A percentile compares a stretch with the other conserved stretches of the same genome.
phyloP scores from a whole-genome alignment of 2,888 invertebrate species.

The Trimorus sp. region DNA sequence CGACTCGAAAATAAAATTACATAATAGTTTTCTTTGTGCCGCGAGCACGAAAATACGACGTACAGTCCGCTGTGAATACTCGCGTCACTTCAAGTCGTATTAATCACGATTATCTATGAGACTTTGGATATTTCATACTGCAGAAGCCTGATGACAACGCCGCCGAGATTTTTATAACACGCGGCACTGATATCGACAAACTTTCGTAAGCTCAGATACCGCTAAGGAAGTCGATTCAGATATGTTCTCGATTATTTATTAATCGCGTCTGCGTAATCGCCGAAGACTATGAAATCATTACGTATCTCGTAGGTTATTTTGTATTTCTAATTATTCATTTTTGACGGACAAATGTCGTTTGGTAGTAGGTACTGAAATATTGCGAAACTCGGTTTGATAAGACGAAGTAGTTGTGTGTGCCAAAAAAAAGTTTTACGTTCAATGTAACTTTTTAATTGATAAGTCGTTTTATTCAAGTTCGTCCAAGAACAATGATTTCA shows the following conservation, averaged over 20 bases:
- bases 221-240: slow-evolving; percentile 37
- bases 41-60: slow-evolving; percentile 47
- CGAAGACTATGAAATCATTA: slow-evolving; percentile 9
- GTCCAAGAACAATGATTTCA: no score
- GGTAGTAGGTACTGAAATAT: neutral
- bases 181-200: slow-evolving; percentile 29
- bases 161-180: slow-evolving; percentile 41
- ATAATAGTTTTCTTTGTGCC: slow-evolving; percentile 25
- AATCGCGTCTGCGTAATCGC: slow-evolving; percentile 15
- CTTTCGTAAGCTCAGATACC: slow-evolving; percentile 52
- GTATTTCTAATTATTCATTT: neutral
- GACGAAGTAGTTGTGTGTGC: no score
- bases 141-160: slow-evolving; percentile 53
- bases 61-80: slow-evolving; percentile 37
- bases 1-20: slow-evolving; percentile 7
- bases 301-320: neutral
- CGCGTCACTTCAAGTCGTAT: slow-evolving; percentile 43
- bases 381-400: no score
- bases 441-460: no score
- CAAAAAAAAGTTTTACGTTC: neutral
- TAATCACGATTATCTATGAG: slow-evolving; percentile 57
- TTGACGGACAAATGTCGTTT: neutral
- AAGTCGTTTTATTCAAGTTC: no score
- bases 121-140: slow-evolving; percentile 28
- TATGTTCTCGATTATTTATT: slow-evolving; percentile 28